Base-by-base conservation (phyloP, 2,797 vertebrate genomes). In the Carapus acus region DNA sequence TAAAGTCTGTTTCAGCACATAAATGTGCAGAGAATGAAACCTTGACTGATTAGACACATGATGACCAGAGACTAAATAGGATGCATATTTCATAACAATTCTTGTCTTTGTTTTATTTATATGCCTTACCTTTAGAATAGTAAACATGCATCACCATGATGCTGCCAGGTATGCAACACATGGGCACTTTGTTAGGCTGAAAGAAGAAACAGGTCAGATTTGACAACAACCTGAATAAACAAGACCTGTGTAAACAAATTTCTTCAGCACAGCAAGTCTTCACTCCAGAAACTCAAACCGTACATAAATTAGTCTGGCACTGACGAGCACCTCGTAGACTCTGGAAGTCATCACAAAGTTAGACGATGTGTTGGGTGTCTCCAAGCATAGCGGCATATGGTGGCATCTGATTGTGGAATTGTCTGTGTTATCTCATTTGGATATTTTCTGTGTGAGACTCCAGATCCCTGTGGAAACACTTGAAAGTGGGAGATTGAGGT, bases 391-490 rank as follows among this genome's bases (percentile, higher is more conserved):
- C 78, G 87, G 88, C 92, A 93, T 92, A 92, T 89, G 90, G 91
- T 84, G 64, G 83, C 82, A 85, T 88, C 81, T 53, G 79, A 82
- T 77, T 84, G 83, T 86, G 89, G 90, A 91, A 92, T 91, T 91
- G 90, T 92, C 87, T 83, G 84, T 89, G 77, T 83, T 83, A 83
- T 90, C 83, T 84, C 85, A 85, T 76, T 83, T 91, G 88, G 89
- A 89, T 85, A 80, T 82, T 78, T 91, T 90, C 88, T 88, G 92
- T 89, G 89, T 88, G 82, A 82, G 83, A 89, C 84, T 90, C 74
- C n/a, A 74, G 78, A 80, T 81, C 86, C 82, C 89, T 78, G 80
- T 82, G 87, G 89, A 86, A 76, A 68, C 73, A 68, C 77, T 76
- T 82, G 74, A 85, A 87, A 85, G 83, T 71, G 75, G 76, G 76